phyloP scores from a whole-genome alignment of 2,113 vertebrate species.

The Cavia aperea region DNA sequence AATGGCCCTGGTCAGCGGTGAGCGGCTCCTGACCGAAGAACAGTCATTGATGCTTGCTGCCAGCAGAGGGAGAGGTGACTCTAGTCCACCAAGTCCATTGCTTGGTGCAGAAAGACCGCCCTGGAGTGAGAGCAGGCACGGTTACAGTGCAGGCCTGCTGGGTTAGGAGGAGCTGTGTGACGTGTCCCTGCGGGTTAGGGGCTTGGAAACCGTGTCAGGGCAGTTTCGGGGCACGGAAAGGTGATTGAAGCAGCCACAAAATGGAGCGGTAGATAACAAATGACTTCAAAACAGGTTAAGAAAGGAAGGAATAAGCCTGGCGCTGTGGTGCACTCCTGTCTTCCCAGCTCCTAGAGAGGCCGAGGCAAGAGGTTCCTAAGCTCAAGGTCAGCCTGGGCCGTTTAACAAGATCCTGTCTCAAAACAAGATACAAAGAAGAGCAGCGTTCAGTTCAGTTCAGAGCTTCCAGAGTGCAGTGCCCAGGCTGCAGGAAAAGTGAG shows the following conservation, averaged over 20 bases:
- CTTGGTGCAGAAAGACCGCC: not conserved
- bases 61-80: conserved; percentile 10
- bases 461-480: not conserved
- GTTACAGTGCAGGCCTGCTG: not conserved
- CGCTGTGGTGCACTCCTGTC: not conserved
- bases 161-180: not conserved
- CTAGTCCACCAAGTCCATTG: not conserved
- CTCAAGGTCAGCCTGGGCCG: not conserved
- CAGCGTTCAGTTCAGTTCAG: not conserved
- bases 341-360: not conserved
- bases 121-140: not conserved
- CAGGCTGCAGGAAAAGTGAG: not conserved
- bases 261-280: not conserved
- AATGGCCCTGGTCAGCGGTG: not conserved
- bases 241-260: not conserved
- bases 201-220: not conserved
- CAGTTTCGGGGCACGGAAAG: not conserved
- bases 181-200: not conserved
- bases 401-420: not conserved
- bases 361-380: no score
- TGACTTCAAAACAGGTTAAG: not conserved
- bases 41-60: not conserved
- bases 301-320: no score
- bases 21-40: not conserved
- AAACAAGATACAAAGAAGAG: not conserved